These are phyloP conservation scores for Gerris buenoi DNA, from an alignment of 1,140 invertebrate species.

Conservation along the genomic window DNA sequence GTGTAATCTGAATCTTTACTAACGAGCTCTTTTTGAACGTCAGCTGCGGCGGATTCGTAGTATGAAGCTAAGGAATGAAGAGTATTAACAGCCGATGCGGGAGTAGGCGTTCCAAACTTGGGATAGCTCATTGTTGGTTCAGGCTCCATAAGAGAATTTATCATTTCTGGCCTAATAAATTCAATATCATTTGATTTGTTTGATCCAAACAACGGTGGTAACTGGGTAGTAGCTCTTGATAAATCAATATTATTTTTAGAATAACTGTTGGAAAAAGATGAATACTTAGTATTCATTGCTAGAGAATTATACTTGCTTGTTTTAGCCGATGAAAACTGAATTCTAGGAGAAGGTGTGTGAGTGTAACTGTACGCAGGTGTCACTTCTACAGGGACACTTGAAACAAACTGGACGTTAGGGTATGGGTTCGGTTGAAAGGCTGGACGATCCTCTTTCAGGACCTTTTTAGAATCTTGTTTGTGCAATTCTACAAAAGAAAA, in stretches of 20 bases:
- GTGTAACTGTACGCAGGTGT: background rate
- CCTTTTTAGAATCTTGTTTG: background rate
- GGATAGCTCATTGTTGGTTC: background rate
- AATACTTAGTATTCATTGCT: background rate
- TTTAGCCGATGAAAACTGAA: background rate
- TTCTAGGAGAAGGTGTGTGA: background rate
- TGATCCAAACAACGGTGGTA: background rate
- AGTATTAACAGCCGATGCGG: conserved; percentile 34
- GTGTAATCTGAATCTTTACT: background rate
- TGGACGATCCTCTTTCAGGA: background rate
- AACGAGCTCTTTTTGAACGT: background rate
- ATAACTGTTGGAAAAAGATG: conserved; percentile 5
- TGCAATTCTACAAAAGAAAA: conserved; percentile 18
- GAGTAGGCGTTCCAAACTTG: conserved; percentile 7
- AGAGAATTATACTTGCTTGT: background rate
- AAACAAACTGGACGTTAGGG: background rate
- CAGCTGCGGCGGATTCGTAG: conserved; percentile 29
- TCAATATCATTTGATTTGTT: background rate
- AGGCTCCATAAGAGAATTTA: conserved; percentile 14
- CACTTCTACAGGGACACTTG: background rate
- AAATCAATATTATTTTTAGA: background rate
- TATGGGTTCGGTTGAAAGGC: background rate
- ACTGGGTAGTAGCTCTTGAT: background rate
- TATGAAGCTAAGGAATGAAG: conserved; percentile 60
- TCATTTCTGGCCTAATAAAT: conserved; percentile 14